These are phyloP conservation scores for Spodoptera littoralis DNA, from an alignment of 2,888 invertebrate genomes.

Conservation along the genomic window DNA sequence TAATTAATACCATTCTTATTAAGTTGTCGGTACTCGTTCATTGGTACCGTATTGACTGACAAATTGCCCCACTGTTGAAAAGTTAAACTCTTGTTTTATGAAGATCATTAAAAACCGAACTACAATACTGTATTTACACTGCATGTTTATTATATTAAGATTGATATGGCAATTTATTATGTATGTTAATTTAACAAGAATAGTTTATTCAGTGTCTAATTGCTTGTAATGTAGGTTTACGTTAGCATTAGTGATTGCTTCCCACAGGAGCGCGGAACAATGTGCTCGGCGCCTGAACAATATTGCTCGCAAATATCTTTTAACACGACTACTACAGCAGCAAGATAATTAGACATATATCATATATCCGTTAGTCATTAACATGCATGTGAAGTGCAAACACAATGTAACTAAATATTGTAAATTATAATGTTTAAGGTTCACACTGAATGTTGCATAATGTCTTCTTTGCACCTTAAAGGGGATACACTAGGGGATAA, in stretches of 20 bases:
- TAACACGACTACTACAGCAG: slow-evolving; percentile 4
- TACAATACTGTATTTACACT: too few species aligned
- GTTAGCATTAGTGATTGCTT: not conserved
- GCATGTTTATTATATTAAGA: too few species aligned
- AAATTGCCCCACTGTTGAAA: slow-evolving; percentile 1
- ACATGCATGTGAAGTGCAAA: slow-evolving; percentile 3
- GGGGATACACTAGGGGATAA: too few species aligned
- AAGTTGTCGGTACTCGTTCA: slow-evolving; percentile 1
- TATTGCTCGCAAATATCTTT: slow-evolving; percentile 24
- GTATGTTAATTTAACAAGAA: not conserved
- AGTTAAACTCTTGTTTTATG: too few species aligned
- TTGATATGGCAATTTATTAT: too few species aligned
- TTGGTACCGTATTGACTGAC: slow-evolving; percentile 8
- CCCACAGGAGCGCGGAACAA: slow-evolving; percentile 31
- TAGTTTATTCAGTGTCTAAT: not conserved
- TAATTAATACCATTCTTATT: slow-evolving; percentile 1
- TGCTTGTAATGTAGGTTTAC: slow-evolving; percentile 2
- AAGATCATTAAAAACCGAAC: too few species aligned
- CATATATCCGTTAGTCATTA: slow-evolving; percentile 24
- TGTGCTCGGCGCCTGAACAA: slow-evolving; percentile 16
- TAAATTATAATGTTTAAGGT: not conserved
- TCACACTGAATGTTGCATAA: too few species aligned
- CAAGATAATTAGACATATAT: slow-evolving; percentile 15
- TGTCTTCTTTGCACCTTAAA: too few species aligned
- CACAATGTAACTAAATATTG: not conserved